Evolutionary conservation across 2,888 invertebrate genomes (phyloP).

Genomic region (Lycophotia porphyrea): DNA sequence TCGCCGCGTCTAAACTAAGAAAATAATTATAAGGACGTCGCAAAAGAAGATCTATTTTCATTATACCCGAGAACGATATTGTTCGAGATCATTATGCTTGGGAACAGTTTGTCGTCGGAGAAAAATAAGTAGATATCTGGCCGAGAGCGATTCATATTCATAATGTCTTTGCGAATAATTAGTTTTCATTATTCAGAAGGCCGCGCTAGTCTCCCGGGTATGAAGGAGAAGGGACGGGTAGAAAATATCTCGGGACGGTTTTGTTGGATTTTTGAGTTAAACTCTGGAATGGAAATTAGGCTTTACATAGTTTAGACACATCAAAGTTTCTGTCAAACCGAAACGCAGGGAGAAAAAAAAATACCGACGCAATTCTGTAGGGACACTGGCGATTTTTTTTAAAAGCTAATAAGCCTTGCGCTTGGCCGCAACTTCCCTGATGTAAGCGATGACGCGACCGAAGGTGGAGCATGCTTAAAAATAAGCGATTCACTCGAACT

Average conservation of each 20-base stretch:
- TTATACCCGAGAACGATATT: constrained; percentile 70
- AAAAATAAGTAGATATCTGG: constrained; percentile 74
- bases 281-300: constrained; percentile 30
- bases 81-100: constrained; percentile 70
- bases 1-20: constrained; percentile 39
- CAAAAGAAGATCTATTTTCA: constrained; percentile 73
- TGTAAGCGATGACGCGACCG: background rate
- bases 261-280: constrained; percentile 37
- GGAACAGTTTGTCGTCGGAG: constrained; percentile 68
- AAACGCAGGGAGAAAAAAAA: background rate
- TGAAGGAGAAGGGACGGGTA: constrained; percentile 9
- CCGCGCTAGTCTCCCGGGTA: constrained; percentile 33
- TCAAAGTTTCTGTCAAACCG: background rate
- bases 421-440: background rate
- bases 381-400: background rate
- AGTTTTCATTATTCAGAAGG: constrained; percentile 77
- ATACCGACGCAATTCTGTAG: background rate
- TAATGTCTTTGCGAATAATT: constrained; percentile 79
- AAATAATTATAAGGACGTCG: constrained; percentile 59
- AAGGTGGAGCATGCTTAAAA: background rate
- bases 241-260: constrained; percentile 44
- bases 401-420: too few species aligned
- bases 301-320: constrained; percentile 12
- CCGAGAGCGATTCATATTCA: constrained; percentile 77
- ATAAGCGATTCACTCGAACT: background rate